These are phyloP conservation scores for Meteorus sp. DNA, from an alignment of 1,140 invertebrate genomes.

Conservation along the genomic window DNA sequence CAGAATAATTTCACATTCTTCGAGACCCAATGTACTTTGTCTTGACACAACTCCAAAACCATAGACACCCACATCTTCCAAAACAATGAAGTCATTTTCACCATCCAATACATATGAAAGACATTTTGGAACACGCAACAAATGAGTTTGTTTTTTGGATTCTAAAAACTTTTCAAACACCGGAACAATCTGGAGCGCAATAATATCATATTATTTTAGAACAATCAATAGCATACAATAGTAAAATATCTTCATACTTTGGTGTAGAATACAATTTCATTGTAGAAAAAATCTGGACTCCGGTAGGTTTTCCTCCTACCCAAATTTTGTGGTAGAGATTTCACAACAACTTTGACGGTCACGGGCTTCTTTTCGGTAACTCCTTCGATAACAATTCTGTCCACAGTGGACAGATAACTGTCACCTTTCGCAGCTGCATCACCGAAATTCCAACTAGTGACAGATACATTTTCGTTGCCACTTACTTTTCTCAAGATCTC, in stretches of 20 bases:
- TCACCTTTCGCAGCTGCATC: slow-evolving; percentile 64
- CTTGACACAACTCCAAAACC: slow-evolving; percentile 59
- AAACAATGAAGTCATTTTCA: slow-evolving; percentile 66
- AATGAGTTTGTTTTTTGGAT: slow-evolving; percentile 33
- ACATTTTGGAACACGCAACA: slow-evolving; percentile 55
- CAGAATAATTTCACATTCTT: slow-evolving; percentile 61
- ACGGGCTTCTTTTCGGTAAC: slow-evolving; percentile 35
- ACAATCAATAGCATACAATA: neutral
- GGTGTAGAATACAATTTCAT: slow-evolving; percentile 69
- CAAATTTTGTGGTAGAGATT: slow-evolving; percentile 65
- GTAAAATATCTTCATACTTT: slow-evolving; percentile 49
- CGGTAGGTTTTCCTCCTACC: slow-evolving; percentile 66
- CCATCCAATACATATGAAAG: slow-evolving; percentile 63
- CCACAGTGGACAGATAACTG: slow-evolving; percentile 66
- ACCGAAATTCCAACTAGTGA: slow-evolving; percentile 54
- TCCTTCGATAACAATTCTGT: slow-evolving; percentile 61
- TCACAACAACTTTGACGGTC: slow-evolving; percentile 62
- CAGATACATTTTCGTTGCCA: slow-evolving; percentile 50
- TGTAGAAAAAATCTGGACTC: slow-evolving; percentile 69
- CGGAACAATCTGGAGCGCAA: slow-evolving; percentile 41
- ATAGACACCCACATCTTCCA: slow-evolving; percentile 65
- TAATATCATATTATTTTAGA: neutral
- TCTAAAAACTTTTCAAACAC: slow-evolving; percentile 43
- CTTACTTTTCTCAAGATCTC: slow-evolving; percentile 48
- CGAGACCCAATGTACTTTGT: slow-evolving; percentile 60